Evolutionary conservation across 1,140 invertebrate genomes (phyloP).

Genomic region (Sycophila sp.): DNA sequence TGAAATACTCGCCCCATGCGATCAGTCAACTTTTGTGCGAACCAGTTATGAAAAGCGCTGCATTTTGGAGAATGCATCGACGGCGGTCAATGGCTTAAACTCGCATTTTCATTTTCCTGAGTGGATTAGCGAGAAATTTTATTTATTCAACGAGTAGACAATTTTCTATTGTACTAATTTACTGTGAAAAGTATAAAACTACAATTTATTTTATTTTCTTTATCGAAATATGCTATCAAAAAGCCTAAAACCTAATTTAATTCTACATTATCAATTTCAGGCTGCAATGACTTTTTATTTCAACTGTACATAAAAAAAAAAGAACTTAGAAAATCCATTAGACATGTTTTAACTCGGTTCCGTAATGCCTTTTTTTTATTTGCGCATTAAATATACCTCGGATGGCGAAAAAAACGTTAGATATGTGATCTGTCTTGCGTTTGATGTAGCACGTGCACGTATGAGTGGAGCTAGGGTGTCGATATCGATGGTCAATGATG

Average conservation of each 20-base stretch:
- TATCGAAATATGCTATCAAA: background rate
- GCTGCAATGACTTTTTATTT: too few species aligned
- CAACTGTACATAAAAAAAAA: background rate
- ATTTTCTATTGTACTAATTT: background rate
- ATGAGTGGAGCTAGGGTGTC: background rate
- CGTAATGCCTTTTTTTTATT: conserved; percentile 1
- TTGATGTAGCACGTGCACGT: conserved; percentile 21
- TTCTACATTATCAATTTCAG: too few species aligned
- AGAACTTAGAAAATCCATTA: conserved; percentile 8
- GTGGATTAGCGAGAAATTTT: background rate
- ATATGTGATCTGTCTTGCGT: conserved; percentile 29
- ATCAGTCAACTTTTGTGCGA: conserved; percentile 7
- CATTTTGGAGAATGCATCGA: background rate
- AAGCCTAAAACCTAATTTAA: background rate
- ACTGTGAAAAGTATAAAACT: background rate
- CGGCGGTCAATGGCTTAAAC: background rate
- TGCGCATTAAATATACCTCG: conserved; percentile 9
- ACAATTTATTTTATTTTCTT: too few species aligned
- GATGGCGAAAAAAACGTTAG: conserved; percentile 7
- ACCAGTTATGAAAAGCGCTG: background rate
- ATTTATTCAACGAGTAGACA: background rate
- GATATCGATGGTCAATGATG: conserved; percentile 48
- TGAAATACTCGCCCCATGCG: too few species aligned
- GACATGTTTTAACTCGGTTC: background rate
- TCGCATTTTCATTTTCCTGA: background rate